Percentiles rank a stretch among this genome's conserved stretches.
Conservation (phyloP, 2,113 vertebrate genomes). For the Oreocharis arfaki region DNA sequence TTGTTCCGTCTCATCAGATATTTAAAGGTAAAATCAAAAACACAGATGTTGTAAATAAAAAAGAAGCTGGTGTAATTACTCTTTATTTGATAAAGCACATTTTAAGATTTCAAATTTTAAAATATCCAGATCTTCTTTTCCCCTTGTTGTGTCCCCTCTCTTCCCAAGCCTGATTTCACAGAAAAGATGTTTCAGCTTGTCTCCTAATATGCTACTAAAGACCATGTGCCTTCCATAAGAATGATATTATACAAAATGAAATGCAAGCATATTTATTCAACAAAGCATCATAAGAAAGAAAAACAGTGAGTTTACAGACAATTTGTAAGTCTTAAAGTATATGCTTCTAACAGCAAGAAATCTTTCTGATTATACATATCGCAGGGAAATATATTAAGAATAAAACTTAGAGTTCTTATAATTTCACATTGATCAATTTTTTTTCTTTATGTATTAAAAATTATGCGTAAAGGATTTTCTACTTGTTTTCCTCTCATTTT, state of each 20-base stretch:
- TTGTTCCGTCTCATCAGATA: neutral
- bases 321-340: neutral
- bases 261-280: neutral
- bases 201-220: neutral
- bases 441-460: conserved; percentile 17
- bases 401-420: neutral
- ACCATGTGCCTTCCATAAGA: neutral
- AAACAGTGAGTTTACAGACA: neutral
- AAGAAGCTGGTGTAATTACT: neutral
- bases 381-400: neutral
- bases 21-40: neutral
- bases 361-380: neutral
- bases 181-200: neutral
- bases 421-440: neutral
- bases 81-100: neutral
- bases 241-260: neutral
- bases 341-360: neutral
- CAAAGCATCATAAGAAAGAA: neutral
- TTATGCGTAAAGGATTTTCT: neutral
- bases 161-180: neutral
- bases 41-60: neutral
- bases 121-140: neutral
- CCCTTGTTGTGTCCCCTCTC: neutral
- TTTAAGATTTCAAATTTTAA: neutral
- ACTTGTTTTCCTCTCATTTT: neutral